Percentiles rank a stretch among this genome's conserved stretches.
These are phyloP conservation scores for Oxyteleia sp. DNA, from an alignment of 2,888 invertebrate genomes.

Conservation along the genomic window DNA sequence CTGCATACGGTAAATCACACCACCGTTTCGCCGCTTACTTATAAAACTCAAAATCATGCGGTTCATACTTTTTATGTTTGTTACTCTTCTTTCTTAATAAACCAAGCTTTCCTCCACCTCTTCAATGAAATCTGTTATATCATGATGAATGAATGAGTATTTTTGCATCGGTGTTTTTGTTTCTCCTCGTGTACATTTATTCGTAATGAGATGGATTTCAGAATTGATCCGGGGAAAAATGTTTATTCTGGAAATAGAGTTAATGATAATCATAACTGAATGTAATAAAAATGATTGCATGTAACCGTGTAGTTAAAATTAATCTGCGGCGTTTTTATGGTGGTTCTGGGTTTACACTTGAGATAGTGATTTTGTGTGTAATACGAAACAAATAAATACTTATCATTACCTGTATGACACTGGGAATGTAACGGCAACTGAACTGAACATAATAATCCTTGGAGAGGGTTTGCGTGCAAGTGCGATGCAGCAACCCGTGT, in stretches of 20 bases:
- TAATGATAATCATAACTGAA: conserved; percentile 35
- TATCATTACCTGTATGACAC: conserved; percentile 77
- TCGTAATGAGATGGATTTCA: conserved; percentile 10
- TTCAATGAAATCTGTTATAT: conserved; percentile 42
- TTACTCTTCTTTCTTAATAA: conserved; percentile 36
- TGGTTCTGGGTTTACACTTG: conserved; percentile 39
- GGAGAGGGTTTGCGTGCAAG: conserved; percentile 82
- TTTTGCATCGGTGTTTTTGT: conserved; percentile 27
- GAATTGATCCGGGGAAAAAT: conserved; percentile 19
- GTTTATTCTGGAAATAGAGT: conserved; percentile 14
- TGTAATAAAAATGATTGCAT: conserved; percentile 55
- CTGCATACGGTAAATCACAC: conserved; percentile 71
- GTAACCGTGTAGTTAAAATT: conserved; percentile 49
- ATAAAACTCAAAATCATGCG: conserved; percentile 46
- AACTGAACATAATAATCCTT: conserved; percentile 82
- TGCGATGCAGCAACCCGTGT: conserved; percentile 81
- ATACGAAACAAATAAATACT: conserved; percentile 71
- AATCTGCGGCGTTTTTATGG: conserved; percentile 39
- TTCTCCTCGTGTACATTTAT: neutral
- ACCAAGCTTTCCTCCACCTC: conserved; percentile 16
- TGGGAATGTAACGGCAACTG: conserved; percentile 77
- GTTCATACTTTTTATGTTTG: conserved; percentile 28
- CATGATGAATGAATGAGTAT: conserved; percentile 38
- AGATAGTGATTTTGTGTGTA: conserved; percentile 40
- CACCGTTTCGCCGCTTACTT: conserved; percentile 63